Base-by-base conservation (phyloP, 2,888 invertebrate genomes). In the Meiosimyza decipiens region DNA sequence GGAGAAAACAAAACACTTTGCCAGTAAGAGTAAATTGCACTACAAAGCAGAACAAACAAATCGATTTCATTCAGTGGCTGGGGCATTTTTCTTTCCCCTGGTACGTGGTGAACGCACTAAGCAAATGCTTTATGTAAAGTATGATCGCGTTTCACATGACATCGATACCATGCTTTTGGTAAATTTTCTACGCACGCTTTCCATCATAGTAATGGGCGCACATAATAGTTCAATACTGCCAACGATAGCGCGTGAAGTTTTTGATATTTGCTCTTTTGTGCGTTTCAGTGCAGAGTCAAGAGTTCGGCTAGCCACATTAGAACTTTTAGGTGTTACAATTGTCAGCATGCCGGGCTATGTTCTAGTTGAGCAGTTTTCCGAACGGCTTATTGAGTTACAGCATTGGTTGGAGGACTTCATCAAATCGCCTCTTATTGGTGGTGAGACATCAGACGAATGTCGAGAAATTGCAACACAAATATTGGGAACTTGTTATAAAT, bases 81-180 rank as follows among this genome's bases (percentile, higher is more conserved):
- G 94, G 1, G 89, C 90, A 62, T 97, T 97, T 83, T 96, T 97
- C 87, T 97, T 94, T 82, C 94, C 95, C 0, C 84, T 95, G 1
- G 84, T 95, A 0, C 90, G 91, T 28, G 94, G 93, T 0, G 91
- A 91, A 76, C 91, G 91, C 0, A 88, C 88, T 52, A 89, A 90
- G 57, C 90, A 91, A 80, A 87, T 89, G 82, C 76, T 88, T 2
- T 85, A 89, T 6, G 79, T 81, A 0, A 88, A 88, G 1, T 86
- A 90, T 75, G 88, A 89, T 5, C 88, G 89, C 74, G 88, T 90
- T 11, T 89, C 89, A 65, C 89, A 91, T 67, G 92, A 94, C 78
- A 88, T 90, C 1, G 92, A 93, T 78, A 91, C 90, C 72, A 88
- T 92, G 33, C 81, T 95, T 5, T 82, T 95, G n/a, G 87, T 92